Percentiles rank a stretch among this genome's conserved stretches.
phyloP scores from a whole-genome alignment of 2,888 invertebrate genomes.

The Drosophila paracracens region DNA sequence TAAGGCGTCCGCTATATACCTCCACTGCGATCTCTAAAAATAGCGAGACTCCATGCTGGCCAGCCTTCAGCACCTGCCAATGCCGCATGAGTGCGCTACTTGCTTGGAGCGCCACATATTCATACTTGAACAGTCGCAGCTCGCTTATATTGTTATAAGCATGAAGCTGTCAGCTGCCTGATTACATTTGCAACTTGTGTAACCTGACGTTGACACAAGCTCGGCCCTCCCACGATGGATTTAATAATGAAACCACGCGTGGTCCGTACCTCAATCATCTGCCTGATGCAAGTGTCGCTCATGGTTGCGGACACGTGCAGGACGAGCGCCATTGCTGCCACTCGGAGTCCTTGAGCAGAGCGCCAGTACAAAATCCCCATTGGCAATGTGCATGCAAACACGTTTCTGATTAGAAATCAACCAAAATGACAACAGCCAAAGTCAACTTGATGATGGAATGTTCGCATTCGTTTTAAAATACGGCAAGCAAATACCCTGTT shows the following conservation, averaged over 20 bases:
- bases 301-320: conserved; percentile 15
- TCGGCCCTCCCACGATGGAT: conserved; percentile 9
- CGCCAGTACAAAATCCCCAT: conserved; percentile 18
- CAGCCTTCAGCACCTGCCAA: background rate
- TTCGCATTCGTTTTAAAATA: background rate
- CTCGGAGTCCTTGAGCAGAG: conserved; percentile 18
- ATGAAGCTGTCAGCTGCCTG: conserved; percentile 30
- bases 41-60: background rate
- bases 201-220: conserved; percentile 2
- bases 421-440: conserved; percentile 52
- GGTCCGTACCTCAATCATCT: conserved; percentile 52
- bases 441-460: conserved; percentile 6
- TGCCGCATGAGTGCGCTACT: background rate
- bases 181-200: conserved; percentile 36
- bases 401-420: conserved; percentile 74
- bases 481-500: background rate
- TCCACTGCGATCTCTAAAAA: background rate
- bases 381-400: conserved; percentile 67
- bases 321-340: conserved; percentile 38
- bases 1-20: background rate
- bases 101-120: background rate
- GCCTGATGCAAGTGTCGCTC: conserved; percentile 39
- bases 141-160: background rate
- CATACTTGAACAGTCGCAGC: background rate
- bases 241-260: conserved; percentile 49